Base-by-base conservation (phyloP, 2,113 vertebrate species). In the Ia io region DNA sequence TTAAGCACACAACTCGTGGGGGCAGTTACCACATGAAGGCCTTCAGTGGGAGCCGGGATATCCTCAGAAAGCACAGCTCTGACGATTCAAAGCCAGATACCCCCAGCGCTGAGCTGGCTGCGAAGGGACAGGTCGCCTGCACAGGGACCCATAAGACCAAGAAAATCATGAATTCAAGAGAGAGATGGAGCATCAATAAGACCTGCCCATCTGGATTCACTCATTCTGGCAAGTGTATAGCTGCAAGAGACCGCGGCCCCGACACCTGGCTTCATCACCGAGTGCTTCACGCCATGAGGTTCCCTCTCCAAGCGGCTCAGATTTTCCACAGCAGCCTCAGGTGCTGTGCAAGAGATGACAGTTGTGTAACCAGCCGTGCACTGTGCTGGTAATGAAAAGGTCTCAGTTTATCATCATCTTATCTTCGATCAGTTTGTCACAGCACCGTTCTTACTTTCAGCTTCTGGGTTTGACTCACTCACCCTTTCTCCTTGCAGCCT, bases 391-490 rank as follows among this genome's bases (percentile, higher is more conserved):
- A 16, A 44, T 16, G 63, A 63, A 23, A 65, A 94, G 85, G 37
- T 13, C 92, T 85, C n/a, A 4, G 44, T 61, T 79, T 85, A 91
- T 78, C 70, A 18, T 49, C 49, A 20, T 47, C 92, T 88, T 56
- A 96, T 88, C 95, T 94, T 90, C 5, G 2, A 70, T 96, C 74
- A 32, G 84, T 88, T 56, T 90, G 80, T 93, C 85, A 88, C 0
- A 56, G 61, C 4, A 17, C 94, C 65, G 73, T 67, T 91, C 80
- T 92, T 85, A 70, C 96, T 94, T 92, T 95, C 89, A 2, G 63
- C 78, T 93, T 95, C 92, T 73, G 25, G 69, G 70, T 94, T 83
- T 96, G 88, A 95, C 85, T 95, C 94, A 71, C 44, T 61, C 61
- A 84, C 35, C 71, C 86, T 78, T 92, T 94, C 85, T 94, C 88